Evolutionary conservation across 2,888 invertebrate species (phyloP).

Genomic region (Stictocephala bisonia): DNA sequence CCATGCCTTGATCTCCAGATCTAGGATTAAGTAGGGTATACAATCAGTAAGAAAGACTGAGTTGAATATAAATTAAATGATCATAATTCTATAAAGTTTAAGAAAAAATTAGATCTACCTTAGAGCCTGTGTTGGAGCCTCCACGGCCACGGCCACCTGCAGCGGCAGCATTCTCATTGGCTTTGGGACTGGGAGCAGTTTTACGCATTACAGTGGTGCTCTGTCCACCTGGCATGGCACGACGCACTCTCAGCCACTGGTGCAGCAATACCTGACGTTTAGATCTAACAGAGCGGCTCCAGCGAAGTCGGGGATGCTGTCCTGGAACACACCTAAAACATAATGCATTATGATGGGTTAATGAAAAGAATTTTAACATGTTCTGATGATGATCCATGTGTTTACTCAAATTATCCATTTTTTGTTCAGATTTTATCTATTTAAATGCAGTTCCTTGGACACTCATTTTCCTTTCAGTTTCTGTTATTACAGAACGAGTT

Average conservation of each 20-base stretch:
- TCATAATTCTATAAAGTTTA: too few species aligned
- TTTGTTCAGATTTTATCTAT: not conserved
- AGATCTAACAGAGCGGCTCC: constrained; percentile 72
- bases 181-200: constrained; percentile 49
- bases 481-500: too few species aligned
- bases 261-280: constrained; percentile 43
- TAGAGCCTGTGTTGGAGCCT: constrained; percentile 31
- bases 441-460: too few species aligned
- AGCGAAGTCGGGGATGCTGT: constrained; percentile 87
- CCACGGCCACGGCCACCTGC: constrained; percentile 50
- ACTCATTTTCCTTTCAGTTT: too few species aligned
- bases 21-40: too few species aligned
- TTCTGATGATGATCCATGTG: not conserved
- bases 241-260: constrained; percentile 50
- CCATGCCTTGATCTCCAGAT: too few species aligned
- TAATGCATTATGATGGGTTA: not conserved
- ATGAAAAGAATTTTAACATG: too few species aligned
- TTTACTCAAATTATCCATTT: not conserved
- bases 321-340: constrained; percentile 78
- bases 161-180: constrained; percentile 45
- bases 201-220: constrained; percentile 57
- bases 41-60: too few species aligned
- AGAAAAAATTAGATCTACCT: too few species aligned
- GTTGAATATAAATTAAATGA: too few species aligned
- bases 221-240: constrained; percentile 58